phyloP scores from a whole-genome alignment of 2,113 vertebrate genomes.

The Myxocyprinus asiaticus region DNA sequence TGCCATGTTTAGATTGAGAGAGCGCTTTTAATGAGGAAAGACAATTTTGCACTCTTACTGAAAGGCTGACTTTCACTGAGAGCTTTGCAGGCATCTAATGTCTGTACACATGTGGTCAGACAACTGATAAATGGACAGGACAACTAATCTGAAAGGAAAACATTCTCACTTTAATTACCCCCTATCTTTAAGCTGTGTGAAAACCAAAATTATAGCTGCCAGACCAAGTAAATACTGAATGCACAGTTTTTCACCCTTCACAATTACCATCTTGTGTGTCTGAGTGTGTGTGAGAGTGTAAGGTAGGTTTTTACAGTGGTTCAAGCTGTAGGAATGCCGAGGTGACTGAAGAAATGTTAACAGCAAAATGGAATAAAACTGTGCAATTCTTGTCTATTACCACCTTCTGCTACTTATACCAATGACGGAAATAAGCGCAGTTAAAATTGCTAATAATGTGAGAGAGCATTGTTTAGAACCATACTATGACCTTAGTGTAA shows the following conservation, averaged over 20 bases:
- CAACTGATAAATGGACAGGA: constrained; percentile 48
- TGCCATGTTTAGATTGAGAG: constrained; percentile 38
- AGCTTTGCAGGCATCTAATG: background rate
- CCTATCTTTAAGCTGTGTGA: constrained; percentile 17
- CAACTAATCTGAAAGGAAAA: constrained; percentile 47
- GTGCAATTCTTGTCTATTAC: too few relatives aligned
- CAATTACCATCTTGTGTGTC: constrained; percentile 11
- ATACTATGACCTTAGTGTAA: too few relatives aligned
- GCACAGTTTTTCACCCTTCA: constrained; percentile 9
- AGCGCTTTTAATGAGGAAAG: constrained; percentile 46
- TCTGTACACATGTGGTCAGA: background rate
- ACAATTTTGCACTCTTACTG: constrained; percentile 43
- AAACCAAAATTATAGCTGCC: constrained; percentile 34
- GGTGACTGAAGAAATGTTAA: too few relatives aligned
- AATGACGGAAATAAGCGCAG: too few relatives aligned
- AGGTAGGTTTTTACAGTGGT: too few relatives aligned
- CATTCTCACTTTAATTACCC: constrained; percentile 44
- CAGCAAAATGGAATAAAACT: too few relatives aligned
- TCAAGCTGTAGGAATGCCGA: too few relatives aligned
- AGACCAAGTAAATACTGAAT: constrained; percentile 16
- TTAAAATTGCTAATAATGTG: too few relatives aligned
- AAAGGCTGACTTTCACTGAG: constrained; percentile 41
- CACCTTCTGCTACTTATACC: too few relatives aligned
- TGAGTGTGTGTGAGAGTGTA: too few relatives aligned
- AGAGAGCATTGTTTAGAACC: too few relatives aligned